Evolutionary conservation across 2,113 vertebrate genomes (phyloP).

Genomic region (Leptosomus discolor): DNA sequence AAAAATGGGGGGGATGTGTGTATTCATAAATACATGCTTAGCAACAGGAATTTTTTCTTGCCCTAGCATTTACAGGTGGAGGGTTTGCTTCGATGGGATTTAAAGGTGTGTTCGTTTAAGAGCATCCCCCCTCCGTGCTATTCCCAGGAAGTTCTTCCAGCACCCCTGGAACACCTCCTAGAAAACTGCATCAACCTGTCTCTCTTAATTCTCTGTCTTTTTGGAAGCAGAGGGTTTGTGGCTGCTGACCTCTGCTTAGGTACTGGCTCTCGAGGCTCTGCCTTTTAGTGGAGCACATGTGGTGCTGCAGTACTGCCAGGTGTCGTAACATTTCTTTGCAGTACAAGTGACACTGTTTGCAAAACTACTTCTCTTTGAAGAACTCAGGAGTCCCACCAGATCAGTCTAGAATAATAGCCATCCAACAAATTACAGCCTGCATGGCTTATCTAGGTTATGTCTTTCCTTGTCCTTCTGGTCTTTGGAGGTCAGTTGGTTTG

Average conservation of each 20-base stretch:
- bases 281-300: background rate
- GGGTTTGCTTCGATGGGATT: background rate
- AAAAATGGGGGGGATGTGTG: background rate
- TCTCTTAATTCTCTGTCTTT: background rate
- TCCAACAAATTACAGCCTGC: background rate
- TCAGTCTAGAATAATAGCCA: background rate
- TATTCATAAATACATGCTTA: background rate
- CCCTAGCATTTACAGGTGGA: background rate
- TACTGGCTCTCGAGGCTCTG: background rate
- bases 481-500: background rate
- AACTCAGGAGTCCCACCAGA: background rate
- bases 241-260: background rate
- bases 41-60: background rate
- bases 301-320: background rate
- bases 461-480: background rate
- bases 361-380: background rate
- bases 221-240: background rate
- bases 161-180: background rate
- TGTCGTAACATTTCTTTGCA: accelerated
- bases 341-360: background rate
- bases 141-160: background rate
- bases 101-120: background rate
- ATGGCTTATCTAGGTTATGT: background rate
- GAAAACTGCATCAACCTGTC: background rate
- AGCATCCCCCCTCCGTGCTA: background rate